Evolutionary conservation across 1,140 invertebrate genomes (phyloP).

Genomic region (Meloidogyne floridensis): DNA sequence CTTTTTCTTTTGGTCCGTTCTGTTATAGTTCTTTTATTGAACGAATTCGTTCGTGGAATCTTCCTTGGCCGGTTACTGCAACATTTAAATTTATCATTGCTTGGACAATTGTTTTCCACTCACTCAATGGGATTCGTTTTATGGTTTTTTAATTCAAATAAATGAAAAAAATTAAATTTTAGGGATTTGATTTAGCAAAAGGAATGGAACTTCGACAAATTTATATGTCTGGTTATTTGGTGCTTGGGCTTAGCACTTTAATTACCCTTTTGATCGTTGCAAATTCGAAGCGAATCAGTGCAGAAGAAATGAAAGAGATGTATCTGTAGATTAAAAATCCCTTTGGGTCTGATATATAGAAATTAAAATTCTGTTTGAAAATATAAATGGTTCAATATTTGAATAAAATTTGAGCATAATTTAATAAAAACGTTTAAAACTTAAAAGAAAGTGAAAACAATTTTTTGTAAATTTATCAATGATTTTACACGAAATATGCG

Average conservation of each 20-base stretch:
- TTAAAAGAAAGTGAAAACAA: no score
- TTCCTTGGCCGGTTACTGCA: constrained; percentile 7
- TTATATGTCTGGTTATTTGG: constrained; percentile 53
- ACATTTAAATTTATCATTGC: constrained; percentile 20
- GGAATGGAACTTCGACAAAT: constrained; percentile 55
- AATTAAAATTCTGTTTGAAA: not conserved
- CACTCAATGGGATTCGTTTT: constrained; percentile 30
- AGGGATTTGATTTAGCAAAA: constrained; percentile 62
- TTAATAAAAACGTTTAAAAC: no score
- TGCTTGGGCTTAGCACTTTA: constrained; percentile 51
- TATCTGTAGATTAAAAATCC: not conserved
- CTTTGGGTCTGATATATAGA: not conserved
- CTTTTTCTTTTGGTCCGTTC: constrained; percentile 52
- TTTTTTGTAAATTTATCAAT: no score
- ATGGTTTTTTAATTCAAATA: constrained; percentile 32
- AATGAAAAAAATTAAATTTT: constrained; percentile 20
- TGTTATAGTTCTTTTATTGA: constrained; percentile 58
- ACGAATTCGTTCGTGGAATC: constrained; percentile 15
- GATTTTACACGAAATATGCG: no score
- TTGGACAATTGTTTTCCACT: constrained; percentile 16
- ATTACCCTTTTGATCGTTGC: constrained; percentile 53
- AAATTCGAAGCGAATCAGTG: constrained; percentile 41
- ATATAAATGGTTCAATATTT: not conserved
- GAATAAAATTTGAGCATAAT: not conserved
- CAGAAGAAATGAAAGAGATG: not conserved